Evolutionary conservation across 2,113 vertebrate species (phyloP), one percentile per base, ranked within the genome.

Genomic region (Antechinus flavipes): DNA sequence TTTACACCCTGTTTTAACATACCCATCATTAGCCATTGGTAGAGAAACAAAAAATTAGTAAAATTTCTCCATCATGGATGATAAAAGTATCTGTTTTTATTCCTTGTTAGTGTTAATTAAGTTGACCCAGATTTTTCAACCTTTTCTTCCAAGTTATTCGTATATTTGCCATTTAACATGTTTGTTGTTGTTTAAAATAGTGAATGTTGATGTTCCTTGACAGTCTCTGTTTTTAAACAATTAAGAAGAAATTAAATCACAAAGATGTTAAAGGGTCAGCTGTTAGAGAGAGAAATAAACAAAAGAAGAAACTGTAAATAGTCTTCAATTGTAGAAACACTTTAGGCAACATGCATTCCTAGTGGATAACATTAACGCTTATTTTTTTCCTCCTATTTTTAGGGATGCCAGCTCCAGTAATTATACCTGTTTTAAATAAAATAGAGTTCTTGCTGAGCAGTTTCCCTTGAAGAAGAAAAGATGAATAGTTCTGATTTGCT

Each of bases 371-470:
- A 42, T 5, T 89, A 89, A 35, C 89, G 27, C 5, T 2, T 2
- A 25, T 1, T 84, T 84, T n/a, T n/a, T 53, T 22, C 46, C 54
- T 90, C 50, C 55, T 54, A 7, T 22, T 91, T 76, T 89, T 76
- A 94, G 91, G 76, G 97, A 97, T 94, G 84, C 91, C 90, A 54
- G 42, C 53, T 46, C 96, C 91, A 93, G 54, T 91, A 2, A 0
- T 93, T 95, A 26, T 55, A 91, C 55, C 95, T 95, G 55, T 97
- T 97, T 93, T 93, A 97, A 96, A 97, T 96, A 96, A 96, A 97
- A 42, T 46, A 76, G 16, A 97, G 96, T 97, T 91, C 91, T 97
- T 93, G 4, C 26, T 49, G 55, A 84, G 68, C 47, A 93, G 30
- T 52, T 68, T 58, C 54, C 47, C 30, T 22, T 19, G 90, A 56